Evolutionary conservation across 2,888 invertebrate genomes (phyloP), one percentile per base, ranked within the genome.

Genomic region (Cheilosia vernalis): DNA sequence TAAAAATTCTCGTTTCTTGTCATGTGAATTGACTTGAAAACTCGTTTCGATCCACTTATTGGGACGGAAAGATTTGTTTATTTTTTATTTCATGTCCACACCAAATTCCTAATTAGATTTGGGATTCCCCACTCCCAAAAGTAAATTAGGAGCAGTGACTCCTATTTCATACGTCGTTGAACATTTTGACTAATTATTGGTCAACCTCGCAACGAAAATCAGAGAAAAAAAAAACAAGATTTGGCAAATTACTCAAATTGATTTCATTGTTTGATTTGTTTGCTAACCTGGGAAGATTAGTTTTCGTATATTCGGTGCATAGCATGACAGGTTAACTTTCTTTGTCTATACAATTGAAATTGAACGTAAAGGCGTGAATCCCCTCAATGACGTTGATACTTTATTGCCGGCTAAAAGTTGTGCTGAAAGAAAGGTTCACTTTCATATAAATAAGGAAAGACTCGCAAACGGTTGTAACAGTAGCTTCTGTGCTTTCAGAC

Each of bases 121-220:
- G 9, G 30, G n/a, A 42, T 15, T 42, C 2, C 13, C n/a, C 44
- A 17, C 17, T 17, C n/a, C 5, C n/a, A n/a, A 44, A 44, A 40
- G 4, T 17, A 44, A 44, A n/a, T 44, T 30, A 30, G 30, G 7
- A 44, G n/a, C n/a, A n/a, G 40, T 42, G 15, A 42, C 40, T 47
- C 27, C 24, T 30, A n/a, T 55, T n/a, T 0, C n/a, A 17, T 19
- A 15, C 30, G 19, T 30, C 33, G 42, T 33, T 30, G 13, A 15
- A 42, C 4, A 24, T 61, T 42, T 44, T 27, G 15, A 44, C 21
- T 55, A 67, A 67, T 67, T 56, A 67, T 67, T 56, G 27, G 4
- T 30, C 67, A 30, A 40, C 27, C 13, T 15, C 24, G 4, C 15
- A 30, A 30, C 33, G 17, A 7, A 27, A 44, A 17, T 58, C 2